phyloP scores from a whole-genome alignment of 2,113 vertebrate genomes.

The Orthochromis malagaraziensis region DNA sequence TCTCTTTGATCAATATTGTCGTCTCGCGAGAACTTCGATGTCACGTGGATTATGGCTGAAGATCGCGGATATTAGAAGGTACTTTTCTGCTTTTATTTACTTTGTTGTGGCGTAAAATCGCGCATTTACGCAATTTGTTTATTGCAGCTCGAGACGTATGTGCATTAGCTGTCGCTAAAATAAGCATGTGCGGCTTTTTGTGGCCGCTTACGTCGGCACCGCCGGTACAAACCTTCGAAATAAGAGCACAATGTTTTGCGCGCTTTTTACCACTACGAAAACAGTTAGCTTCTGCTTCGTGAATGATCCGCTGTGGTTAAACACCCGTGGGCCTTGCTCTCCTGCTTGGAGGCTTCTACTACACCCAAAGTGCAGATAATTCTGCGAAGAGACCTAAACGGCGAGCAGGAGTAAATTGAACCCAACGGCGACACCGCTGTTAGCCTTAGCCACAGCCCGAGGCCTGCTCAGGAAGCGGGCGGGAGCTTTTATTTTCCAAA shows the following conservation, averaged over 20 bases:
- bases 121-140: not conserved
- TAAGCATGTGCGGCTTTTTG: not conserved
- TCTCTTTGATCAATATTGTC: not conserved
- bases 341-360: accelerated
- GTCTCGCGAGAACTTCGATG: slow-evolving; percentile 40
- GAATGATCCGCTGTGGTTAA: accelerated
- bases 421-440: not conserved
- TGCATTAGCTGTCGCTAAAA: not conserved
- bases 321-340: accelerated
- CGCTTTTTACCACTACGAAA: slow-evolving; percentile 31
- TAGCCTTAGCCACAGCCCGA: slow-evolving; percentile 38
- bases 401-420: not conserved
- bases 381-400: accelerated
- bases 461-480: slow-evolving; percentile 56
- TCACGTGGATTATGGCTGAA: slow-evolving; percentile 51
- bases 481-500: slow-evolving; percentile 71
- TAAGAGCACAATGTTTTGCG: slow-evolving; percentile 65
- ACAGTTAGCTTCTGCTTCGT: not conserved
- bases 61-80: slow-evolving; percentile 59
- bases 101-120: not conserved
- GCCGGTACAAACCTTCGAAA: slow-evolving; percentile 65
- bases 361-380: accelerated
- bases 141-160: accelerated
- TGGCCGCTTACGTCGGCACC: slow-evolving; percentile 8
- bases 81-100: slow-evolving; percentile 60